A percentile compares a stretch with the other conserved stretches of the same genome.
phyloP scores from a whole-genome alignment of 2,113 vertebrate genomes.

The Sporophila hypoxantha region DNA sequence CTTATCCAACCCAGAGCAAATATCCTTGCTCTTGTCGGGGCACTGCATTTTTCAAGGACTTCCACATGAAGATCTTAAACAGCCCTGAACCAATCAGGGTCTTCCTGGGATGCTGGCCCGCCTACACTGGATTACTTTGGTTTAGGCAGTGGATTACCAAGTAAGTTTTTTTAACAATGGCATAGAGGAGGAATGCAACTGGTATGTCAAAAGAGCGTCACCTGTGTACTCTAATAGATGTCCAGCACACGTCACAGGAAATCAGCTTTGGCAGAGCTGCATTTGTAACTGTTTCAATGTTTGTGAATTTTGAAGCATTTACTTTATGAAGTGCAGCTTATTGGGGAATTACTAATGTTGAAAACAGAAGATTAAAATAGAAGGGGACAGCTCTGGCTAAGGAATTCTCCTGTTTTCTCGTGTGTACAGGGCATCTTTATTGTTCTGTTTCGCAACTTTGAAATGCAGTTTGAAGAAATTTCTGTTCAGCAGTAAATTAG shows the following conservation, averaged over 20 bases:
- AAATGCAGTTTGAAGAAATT: neutral
- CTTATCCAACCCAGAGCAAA: neutral
- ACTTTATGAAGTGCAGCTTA: neutral
- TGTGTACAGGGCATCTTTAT: neutral
- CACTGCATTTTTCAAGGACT: neutral
- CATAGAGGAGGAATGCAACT: neutral
- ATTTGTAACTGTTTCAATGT: neutral
- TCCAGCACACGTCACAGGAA: neutral
- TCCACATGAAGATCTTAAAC: neutral
- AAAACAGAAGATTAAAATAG: neutral
- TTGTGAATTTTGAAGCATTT: neutral
- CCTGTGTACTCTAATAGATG: too few relatives aligned
- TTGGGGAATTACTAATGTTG: neutral
- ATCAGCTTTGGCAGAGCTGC: neutral
- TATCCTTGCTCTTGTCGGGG: neutral
- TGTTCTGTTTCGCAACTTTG: neutral
- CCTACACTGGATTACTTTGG: neutral
- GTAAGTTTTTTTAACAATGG: neutral
- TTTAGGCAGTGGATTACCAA: accelerated
- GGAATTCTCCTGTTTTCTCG: neutral
- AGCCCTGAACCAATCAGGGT: neutral
- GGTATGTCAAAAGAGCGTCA: neutral
- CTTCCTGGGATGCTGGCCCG: accelerated
- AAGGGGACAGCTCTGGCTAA: neutral
- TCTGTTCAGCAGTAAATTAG: neutral